Percentiles rank a stretch among this genome's conserved stretches.
Evolutionary conservation across 1,140 invertebrate species (phyloP).

Genomic region (Anoplophora glabripennis): DNA sequence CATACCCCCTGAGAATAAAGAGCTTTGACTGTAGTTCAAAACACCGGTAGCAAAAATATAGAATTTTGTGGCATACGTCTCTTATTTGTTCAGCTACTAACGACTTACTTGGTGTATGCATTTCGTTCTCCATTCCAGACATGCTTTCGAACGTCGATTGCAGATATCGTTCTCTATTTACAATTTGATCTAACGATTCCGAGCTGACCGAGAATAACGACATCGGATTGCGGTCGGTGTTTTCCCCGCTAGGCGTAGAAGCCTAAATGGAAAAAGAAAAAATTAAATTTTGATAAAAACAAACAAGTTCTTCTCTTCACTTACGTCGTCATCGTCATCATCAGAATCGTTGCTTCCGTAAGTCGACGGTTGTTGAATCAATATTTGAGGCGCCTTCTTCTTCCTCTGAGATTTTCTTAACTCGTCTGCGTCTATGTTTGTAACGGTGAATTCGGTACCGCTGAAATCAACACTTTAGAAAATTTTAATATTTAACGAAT

Average conservation of each 20-base stretch:
- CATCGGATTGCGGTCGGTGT: conserved; percentile 61
- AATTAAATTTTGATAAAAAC: not conserved
- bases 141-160: conserved; percentile 77
- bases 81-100: too few species aligned
- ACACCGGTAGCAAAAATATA: too few species aligned
- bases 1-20: too few species aligned
- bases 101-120: conserved; percentile 41
- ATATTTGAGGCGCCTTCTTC: conserved; percentile 46
- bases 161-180: conserved; percentile 70
- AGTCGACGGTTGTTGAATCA: conserved; percentile 57
- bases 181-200: conserved; percentile 67
- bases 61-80: too few species aligned
- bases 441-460: conserved; percentile 77
- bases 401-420: conserved; percentile 73
- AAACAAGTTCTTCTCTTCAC: not conserved
- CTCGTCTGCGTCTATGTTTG: conserved; percentile 83
- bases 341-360: conserved; percentile 74
- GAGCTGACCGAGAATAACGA: conserved; percentile 68
- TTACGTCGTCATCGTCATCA: conserved; percentile 70
- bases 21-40: too few species aligned
- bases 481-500: not conserved
- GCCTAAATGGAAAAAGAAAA: conserved; percentile 42
- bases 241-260: conserved; percentile 73
- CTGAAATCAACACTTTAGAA: conserved; percentile 16
- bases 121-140: conserved; percentile 59